A percentile compares a stretch with the other conserved stretches of the same genome.
phyloP scores from a whole-genome alignment of 1,140 invertebrate genomes.

The Heliconius hewitsoni region DNA sequence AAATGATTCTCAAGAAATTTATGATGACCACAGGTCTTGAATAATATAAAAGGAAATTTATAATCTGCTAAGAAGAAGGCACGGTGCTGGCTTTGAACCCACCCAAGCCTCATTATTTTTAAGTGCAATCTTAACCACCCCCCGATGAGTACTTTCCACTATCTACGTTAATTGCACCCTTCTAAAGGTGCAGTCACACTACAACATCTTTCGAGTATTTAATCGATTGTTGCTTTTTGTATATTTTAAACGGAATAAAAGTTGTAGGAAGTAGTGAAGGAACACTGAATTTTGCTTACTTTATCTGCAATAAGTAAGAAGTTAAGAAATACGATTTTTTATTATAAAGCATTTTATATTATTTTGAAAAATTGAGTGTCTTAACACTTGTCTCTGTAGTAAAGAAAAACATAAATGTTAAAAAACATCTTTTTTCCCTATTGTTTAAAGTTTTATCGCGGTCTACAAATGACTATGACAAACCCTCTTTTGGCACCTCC shows the following conservation, averaged over 20 bases:
- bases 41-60: constrained; percentile 18
- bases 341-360: neutral
- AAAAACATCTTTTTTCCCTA: neutral
- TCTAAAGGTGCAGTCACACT: constrained; percentile 18
- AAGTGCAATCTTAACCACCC: constrained; percentile 30
- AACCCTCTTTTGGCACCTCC: neutral
- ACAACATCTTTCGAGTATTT: neutral
- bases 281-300: too few species aligned
- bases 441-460: neutral
- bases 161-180: constrained; percentile 45
- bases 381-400: too few species aligned
- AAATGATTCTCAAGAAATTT: neutral
- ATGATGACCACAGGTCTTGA: constrained; percentile 1
- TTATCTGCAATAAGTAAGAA: neutral
- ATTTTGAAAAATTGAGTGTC: too few species aligned
- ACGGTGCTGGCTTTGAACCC: neutral
- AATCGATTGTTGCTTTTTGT: neutral
- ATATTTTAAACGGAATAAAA: neutral
- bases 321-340: neutral
- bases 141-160: constrained; percentile 18
- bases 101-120: constrained; percentile 24
- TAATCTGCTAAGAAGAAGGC: constrained; percentile 21
- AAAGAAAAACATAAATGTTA: too few species aligned
- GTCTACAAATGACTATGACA: neutral
- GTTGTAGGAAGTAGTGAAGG: neutral